Conservation (phyloP, 2,888 invertebrate genomes). For the Catonia carolina region DNA sequence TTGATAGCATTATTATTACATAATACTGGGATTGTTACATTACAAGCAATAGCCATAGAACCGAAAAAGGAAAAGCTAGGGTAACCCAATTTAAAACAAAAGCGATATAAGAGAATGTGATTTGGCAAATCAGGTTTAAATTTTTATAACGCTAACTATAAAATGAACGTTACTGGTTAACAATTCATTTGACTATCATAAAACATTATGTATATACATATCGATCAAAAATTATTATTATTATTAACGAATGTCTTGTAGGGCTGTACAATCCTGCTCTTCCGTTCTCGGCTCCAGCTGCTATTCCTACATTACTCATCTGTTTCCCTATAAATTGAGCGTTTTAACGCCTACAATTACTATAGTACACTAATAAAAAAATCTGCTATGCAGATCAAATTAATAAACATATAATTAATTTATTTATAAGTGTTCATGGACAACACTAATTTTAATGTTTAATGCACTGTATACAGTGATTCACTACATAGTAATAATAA, state of each 20-base stretch:
- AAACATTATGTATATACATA: too few species aligned
- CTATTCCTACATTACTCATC: slow-evolving; percentile 15
- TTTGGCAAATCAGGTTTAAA: too few species aligned
- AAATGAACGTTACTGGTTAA: too few species aligned
- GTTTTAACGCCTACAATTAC: slow-evolving; percentile 24
- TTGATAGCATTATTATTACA: slow-evolving; percentile 36
- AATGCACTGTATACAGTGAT: background rate
- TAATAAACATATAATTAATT: slow-evolving; percentile 24
- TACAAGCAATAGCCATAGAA: slow-evolving; percentile 29
- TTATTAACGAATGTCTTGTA: too few species aligned
- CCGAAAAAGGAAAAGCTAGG: slow-evolving; percentile 7
- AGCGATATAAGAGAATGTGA: background rate
- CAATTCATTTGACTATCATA: too few species aligned
- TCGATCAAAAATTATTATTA: too few species aligned
- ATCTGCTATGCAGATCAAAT: slow-evolving; percentile 33
- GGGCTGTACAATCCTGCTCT: background rate
- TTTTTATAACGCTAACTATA: too few species aligned
- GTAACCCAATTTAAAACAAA: background rate
- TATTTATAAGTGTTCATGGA: slow-evolving; percentile 4
- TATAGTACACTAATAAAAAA: slow-evolving; percentile 17
- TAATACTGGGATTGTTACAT: slow-evolving; percentile 34
- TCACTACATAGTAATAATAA: too few species aligned
- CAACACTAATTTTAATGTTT: slow-evolving; percentile 2
- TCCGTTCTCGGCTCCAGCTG: slow-evolving; percentile 8
- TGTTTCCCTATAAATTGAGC: slow-evolving; percentile 16